Base-by-base conservation (phyloP, 2,797 vertebrate species). In the Todus mexicanus region DNA sequence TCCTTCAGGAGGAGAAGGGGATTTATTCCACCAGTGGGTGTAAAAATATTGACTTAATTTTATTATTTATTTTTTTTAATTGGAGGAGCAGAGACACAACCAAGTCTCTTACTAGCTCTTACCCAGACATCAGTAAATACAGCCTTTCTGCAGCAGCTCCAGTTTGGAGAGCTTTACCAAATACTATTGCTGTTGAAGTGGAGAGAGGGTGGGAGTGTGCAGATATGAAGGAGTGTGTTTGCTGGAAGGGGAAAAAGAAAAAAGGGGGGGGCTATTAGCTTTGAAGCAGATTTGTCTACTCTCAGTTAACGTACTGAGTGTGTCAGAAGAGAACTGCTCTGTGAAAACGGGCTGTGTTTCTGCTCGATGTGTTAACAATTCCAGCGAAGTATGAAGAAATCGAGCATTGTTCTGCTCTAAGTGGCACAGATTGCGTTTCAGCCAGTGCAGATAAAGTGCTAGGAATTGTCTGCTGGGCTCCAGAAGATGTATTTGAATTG, bases 1-100 rank as follows among this genome's bases (percentile, higher is more conserved):
- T 68, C 85, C 77, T 84, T 23, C 10, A 7, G 15, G 47, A 53
- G 43, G 56, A 95, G 64, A 43, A 88, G n/a, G 20, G 64, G 61
- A 68, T 89, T 93, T 71, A 76, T 85, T 97, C 92, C 76, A 74
- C 76, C 56, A 61, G 72, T 54, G 37, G 23, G 23, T 92, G 10
- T 89, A 73, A 72, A 97, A 96, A 96, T 95, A 96, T 93, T 96
- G 92, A 92, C 87, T 91, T 48, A 31, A 47, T 35, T 81, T 85
- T 61, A 57, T 85, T 54, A 33, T 75, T 68, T 56, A 63, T 68
- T 50, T 77, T 76, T 42, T 37, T 70, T 43, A 71, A 25, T 76
- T 89, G 22, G 26, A 69, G 70, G 38, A 88, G 64, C 29, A 53
- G 57, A 69, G 42, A 91, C 79, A 94, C 86, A 92, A 70, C 47